Conservation (phyloP, 2,797 vertebrate genomes). For the Kryptopterus vitreolus region DNA sequence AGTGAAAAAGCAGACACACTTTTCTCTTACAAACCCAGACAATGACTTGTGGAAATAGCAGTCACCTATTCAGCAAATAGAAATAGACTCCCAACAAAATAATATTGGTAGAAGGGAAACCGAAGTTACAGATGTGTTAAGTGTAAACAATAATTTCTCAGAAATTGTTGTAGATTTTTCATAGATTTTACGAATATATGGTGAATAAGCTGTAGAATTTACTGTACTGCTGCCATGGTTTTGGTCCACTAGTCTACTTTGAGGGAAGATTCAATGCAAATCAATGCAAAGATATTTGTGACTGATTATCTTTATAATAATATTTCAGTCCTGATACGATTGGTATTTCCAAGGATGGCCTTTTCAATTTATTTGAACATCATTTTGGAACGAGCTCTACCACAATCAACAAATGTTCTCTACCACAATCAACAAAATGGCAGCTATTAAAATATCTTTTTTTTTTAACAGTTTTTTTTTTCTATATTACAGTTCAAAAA, state of each 20-base stretch:
- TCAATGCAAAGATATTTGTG: not conserved
- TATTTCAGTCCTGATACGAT: not conserved
- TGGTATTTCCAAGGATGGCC: not conserved
- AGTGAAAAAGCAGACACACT: not conserved
- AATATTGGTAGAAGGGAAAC: not conserved
- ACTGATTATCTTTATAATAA: not conserved
- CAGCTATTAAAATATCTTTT: not conserved
- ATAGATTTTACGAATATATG: not conserved
- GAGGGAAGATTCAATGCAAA: not conserved
- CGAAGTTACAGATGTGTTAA: not conserved
- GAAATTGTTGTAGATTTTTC: not conserved
- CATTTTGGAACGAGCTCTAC: too few relatives aligned
- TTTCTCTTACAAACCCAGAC: not conserved
- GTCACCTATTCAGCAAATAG: not conserved
- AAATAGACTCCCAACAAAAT: not conserved
- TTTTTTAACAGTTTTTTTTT: not conserved
- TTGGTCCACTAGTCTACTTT: not conserved
- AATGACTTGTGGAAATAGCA: constrained; percentile 14
- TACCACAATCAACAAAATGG: not conserved
- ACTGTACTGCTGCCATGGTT: not conserved
- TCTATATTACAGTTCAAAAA: not conserved
- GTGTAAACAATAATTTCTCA: not conserved
- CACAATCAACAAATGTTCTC: not conserved
- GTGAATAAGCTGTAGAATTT: not conserved
- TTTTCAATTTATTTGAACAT: not conserved